These are phyloP conservation scores for Megaceryle alcyon DNA, from an alignment of 2,797 vertebrate genomes.

Conservation along the genomic window DNA sequence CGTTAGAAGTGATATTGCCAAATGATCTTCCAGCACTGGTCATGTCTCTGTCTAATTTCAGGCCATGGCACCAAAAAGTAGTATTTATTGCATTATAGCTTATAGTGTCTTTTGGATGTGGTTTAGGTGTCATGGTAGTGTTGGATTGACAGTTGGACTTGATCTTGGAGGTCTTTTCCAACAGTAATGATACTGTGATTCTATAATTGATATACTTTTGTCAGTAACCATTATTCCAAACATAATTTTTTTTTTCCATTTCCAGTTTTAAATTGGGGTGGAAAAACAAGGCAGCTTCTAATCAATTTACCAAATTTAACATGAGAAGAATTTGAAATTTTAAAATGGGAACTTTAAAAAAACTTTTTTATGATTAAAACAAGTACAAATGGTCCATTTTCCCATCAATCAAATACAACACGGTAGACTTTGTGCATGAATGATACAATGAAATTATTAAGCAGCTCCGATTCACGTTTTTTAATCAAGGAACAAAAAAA, in stretches of 20 bases:
- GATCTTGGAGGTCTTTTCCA: too few species aligned
- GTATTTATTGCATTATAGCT: background rate
- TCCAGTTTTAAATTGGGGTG: background rate
- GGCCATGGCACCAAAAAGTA: background rate
- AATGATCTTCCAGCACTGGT: background rate
- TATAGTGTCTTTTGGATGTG: background rate
- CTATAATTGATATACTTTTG: background rate
- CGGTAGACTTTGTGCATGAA: background rate
- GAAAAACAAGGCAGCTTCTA: background rate
- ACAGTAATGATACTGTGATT: too few species aligned
- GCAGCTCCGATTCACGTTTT: background rate
- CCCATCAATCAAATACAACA: background rate
- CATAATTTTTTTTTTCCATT: background rate
- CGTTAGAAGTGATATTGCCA: background rate
- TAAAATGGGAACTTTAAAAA: background rate
- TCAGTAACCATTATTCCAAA: background rate
- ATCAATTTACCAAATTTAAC: background rate
- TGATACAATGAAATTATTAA: background rate
- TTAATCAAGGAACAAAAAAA: background rate
- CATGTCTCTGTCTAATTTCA: background rate
- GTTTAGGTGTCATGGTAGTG: too few species aligned
- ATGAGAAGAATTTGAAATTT: background rate
- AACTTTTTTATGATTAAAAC: background rate
- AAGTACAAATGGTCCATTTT: background rate
- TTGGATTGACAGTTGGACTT: too few species aligned